Percentiles rank a stretch among this genome's conserved stretches.
These are phyloP conservation scores for Hypanus sabinus DNA, from an alignment of 2,113 vertebrate species.

Conservation along the genomic window DNA sequence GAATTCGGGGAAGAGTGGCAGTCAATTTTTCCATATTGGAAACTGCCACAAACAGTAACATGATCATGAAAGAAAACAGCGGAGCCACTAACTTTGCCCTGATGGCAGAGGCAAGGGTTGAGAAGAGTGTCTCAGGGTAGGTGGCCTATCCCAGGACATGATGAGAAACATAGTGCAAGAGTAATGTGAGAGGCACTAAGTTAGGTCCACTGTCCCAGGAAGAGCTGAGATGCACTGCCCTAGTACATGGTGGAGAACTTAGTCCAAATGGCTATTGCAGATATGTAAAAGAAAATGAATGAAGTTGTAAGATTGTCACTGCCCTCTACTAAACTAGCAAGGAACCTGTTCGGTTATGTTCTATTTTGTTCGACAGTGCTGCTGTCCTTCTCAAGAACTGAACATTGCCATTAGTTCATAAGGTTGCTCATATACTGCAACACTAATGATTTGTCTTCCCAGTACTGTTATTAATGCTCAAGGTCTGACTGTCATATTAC, in stretches of 20 bases:
- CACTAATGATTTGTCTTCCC: not conserved
- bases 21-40: too few relatives aligned
- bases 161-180: not conserved
- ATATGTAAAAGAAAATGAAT: not conserved
- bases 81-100: not conserved
- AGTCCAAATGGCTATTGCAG: not conserved
- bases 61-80: too few relatives aligned
- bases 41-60: too few relatives aligned
- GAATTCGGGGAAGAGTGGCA: too few relatives aligned
- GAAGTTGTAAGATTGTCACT: not conserved
- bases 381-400: not conserved
- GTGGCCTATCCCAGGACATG: not conserved
- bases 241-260: not conserved
- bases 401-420: not conserved
- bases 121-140: too few relatives aligned
- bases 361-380: not conserved
- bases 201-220: not conserved
- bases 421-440: not conserved
- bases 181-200: not conserved
- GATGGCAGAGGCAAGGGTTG: not conserved
- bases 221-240: not conserved
- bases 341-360: not conserved
- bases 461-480: not conserved
- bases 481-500: not conserved
- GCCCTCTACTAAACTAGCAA: not conserved